phyloP scores from a whole-genome alignment of 2,113 vertebrate genomes.

The Xyrauchen texanus region DNA sequence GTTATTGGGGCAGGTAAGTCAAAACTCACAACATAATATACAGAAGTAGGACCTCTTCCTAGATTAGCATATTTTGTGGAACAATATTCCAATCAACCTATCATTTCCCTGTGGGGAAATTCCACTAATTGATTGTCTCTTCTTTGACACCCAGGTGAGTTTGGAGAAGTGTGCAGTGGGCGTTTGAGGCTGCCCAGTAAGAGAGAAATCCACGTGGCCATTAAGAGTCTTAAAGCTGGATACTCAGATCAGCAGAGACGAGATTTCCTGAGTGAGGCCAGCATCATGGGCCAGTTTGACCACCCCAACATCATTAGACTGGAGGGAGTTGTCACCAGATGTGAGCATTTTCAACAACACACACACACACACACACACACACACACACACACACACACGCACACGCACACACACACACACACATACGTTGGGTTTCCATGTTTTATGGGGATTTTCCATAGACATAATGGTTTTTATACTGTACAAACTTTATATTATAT shows the following conservation, averaged over 20 bases:
- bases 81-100: not conserved
- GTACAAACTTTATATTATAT: too few species aligned
- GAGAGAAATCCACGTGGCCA: constrained; percentile 77
- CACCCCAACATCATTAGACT: constrained; percentile 78
- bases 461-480: too few species aligned
- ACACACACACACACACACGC: too few species aligned
- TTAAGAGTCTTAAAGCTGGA: constrained; percentile 77
- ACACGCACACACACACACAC: too few species aligned
- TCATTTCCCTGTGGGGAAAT: not conserved
- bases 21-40: not conserved
- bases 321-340: constrained; percentile 77
- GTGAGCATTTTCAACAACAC: constrained; percentile 59
- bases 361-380: not conserved
- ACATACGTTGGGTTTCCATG: too few species aligned
- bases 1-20: constrained; percentile 80
- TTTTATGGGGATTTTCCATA: too few species aligned
- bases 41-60: too few species aligned
- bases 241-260: constrained; percentile 76
- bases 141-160: constrained; percentile 67
- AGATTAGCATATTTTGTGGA: too few species aligned
- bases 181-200: constrained; percentile 75
- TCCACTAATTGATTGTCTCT: not conserved
- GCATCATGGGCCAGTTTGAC: constrained; percentile 79
- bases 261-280: constrained; percentile 76
- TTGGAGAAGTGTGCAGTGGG: constrained; percentile 77